Evolutionary conservation across 2,888 invertebrate genomes (phyloP), one percentile per base, ranked within the genome.

Genomic region (Brachyopa scutellaris): DNA sequence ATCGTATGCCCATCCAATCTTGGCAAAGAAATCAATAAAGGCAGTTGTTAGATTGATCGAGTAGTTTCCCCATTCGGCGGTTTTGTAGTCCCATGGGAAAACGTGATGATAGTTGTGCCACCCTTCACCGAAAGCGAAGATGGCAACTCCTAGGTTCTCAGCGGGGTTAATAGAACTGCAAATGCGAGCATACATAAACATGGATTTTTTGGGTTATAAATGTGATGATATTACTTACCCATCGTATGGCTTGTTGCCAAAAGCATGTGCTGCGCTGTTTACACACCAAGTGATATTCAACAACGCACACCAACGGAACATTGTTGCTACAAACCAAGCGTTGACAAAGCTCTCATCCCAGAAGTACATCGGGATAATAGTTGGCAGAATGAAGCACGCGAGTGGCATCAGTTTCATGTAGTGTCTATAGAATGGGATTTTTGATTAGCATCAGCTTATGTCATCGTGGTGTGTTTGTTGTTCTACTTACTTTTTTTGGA

Each of bases 201-300:
- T 15, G 36, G 2, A 13, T 2, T n/a, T 6, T 51, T 13, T 17
- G 1, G 6, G n/a, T 64, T 26, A 26, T 40, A 13, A 17, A 6
- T 9, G 8, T 6, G 23, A 17, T 15, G 1, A 47, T 5, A 6
- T 26, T 26, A 89, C 91, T 91, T 89, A 93, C 92, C 92, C 93
- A 90, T 97, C 95, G 88, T 95, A 95, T 9, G 95, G 95, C 85
- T 93, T 94, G 86, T 93, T 92, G 53, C 95, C 95, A 92, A 93
- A 95, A 86, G 95, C 93, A 91, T 97, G 97, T 0, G 97, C 97
- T 1, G 95, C 95, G 82, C 96, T 96, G 91, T 97, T 97, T 29
- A 97, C 97, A 70, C 96, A 92, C 97, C 97, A 97, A 0, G 97
- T 97, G 76, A 95, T 94, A 90, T 97, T 96, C 66, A 97, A 92